Percentiles rank a stretch among this genome's conserved stretches.
These are phyloP conservation scores for Mnemiopsis leidyi DNA, from an alignment of 37 sponge, comb jelly and placozoan species.

Conservation along the genomic window DNA sequence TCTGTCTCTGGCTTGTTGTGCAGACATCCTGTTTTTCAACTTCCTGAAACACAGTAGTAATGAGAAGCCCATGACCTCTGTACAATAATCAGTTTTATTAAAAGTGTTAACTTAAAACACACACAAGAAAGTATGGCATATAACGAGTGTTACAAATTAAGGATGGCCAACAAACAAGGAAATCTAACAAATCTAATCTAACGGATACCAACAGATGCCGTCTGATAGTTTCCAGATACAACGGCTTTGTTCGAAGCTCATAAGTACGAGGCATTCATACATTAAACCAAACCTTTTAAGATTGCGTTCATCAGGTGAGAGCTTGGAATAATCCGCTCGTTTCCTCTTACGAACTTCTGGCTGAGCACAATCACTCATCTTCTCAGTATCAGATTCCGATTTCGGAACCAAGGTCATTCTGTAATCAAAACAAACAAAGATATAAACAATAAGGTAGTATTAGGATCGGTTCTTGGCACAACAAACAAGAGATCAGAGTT, in stretches of 20 bases:
- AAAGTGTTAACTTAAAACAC: too few relatives aligned
- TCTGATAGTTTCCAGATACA: too few relatives aligned
- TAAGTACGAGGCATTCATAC: too few relatives aligned
- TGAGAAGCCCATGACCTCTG: too few relatives aligned
- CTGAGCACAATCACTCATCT: constrained; percentile 20
- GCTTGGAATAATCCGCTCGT: constrained; percentile 52
- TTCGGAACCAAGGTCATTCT: constrained; percentile 28
- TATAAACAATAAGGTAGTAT: not conserved
- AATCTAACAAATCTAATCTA: too few relatives aligned
- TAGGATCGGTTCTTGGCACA: not conserved
- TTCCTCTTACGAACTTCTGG: constrained; percentile 2
- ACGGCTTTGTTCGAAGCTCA: too few relatives aligned
- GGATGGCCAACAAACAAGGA: too few relatives aligned
- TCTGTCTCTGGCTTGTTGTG: constrained; percentile 66
- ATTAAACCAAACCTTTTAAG: constrained; percentile 58
- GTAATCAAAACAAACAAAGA: not conserved
- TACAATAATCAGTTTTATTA: too few relatives aligned
- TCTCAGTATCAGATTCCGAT: not conserved
- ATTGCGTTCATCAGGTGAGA: constrained; percentile 46
- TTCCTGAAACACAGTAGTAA: too few relatives aligned
- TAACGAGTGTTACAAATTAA: too few relatives aligned
- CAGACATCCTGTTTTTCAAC: constrained; percentile 62
- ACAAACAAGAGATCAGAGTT: not conserved
- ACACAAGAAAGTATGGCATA: too few relatives aligned
- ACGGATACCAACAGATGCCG: too few relatives aligned